Evolutionary conservation across 2,113 vertebrate species (phyloP), one percentile per base, ranked within the genome.

Genomic region (Triplophysa siluroides): DNA sequence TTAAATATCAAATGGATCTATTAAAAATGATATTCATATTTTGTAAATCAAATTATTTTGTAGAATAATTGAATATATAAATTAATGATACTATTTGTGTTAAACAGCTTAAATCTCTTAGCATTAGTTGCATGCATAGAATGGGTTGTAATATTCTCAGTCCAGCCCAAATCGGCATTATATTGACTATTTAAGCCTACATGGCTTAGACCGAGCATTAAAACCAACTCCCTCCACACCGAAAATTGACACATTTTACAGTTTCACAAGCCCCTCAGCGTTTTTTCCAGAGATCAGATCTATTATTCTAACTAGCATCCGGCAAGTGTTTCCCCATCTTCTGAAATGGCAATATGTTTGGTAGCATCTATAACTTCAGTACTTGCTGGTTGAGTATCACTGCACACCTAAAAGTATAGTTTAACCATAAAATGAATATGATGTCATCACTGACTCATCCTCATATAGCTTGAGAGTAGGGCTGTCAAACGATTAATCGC

Each of bases 21-120:
- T 65, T 62, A n/a, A 54, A 38, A 21, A 64, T 33, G 8, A 26
- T 63, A 76, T 63, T 63, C 38, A 12, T 24, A 47, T 68, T 56
- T 24, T 82, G 54, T 78, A 47, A 66, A 56, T 64, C 33, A 16
- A 54, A 45, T 83, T 58, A 16, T 16, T 77, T 71, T 56, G 33
- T 70, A 47, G 60, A 26, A 52, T 38, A 80, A 65, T n/a, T 70
- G 45, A 77, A 83, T 79, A 73, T 41, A 43, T 62, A 16, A 18
- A 52, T 52, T 4, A 52, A 52, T 18, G 5, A 52, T 58, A 58
- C 8, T n/a, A 10, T 58, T 58, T n/a, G 54, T 58, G 21, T 58
- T 58, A 19, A 58, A 8, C 19, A 21, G 54, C 58, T 62, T 47
- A 63, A 47, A 26, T 62, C 56, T 45, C 16, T 24, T 24, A 74